A percentile compares a stretch with the other conserved stretches of the same genome.
These are phyloP conservation scores for Pollenia griseotomentosa DNA, from an alignment of 2,888 invertebrate genomes.

Conservation along the genomic window DNA sequence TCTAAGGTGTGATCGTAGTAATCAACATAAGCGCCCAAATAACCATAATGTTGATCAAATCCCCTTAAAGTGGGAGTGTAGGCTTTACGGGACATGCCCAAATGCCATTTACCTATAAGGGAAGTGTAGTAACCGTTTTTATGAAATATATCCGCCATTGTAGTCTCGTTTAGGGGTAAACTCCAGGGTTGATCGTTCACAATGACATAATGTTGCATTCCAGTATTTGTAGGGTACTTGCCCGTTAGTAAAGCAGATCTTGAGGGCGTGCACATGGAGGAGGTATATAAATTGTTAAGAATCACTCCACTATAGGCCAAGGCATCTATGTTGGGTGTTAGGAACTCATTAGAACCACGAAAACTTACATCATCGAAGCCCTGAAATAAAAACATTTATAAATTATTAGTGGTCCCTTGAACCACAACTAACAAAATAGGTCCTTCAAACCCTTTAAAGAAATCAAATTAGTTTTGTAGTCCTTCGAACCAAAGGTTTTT, in stretches of 20 bases:
- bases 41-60: conserved; percentile 93
- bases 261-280: conserved; percentile 94
- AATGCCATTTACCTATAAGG: conserved; percentile 96
- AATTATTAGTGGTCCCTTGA: not conserved
- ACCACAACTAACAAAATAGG: not conserved
- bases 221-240: conserved; percentile 93
- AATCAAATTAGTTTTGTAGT: too few relatives aligned
- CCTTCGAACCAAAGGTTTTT: too few relatives aligned
- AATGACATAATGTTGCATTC: conserved; percentile 90
- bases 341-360: conserved; percentile 94
- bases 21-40: conserved; percentile 92
- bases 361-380: conserved; percentile 97
- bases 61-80: conserved; percentile 90
- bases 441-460: not conserved
- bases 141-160: conserved; percentile 89
- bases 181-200: conserved; percentile 89
- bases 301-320: conserved; percentile 93
- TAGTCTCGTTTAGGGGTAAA: conserved; percentile 88
- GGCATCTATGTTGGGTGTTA: conserved; percentile 95
- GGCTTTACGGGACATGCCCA: conserved; percentile 89
- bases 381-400: conserved; percentile 84
- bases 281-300: conserved; percentile 91
- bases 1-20: conserved; percentile 89
- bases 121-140: conserved; percentile 92
- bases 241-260: conserved; percentile 93